Conservation (phyloP, 1,140 invertebrate genomes). For the Panulirus ornatus region DNA sequence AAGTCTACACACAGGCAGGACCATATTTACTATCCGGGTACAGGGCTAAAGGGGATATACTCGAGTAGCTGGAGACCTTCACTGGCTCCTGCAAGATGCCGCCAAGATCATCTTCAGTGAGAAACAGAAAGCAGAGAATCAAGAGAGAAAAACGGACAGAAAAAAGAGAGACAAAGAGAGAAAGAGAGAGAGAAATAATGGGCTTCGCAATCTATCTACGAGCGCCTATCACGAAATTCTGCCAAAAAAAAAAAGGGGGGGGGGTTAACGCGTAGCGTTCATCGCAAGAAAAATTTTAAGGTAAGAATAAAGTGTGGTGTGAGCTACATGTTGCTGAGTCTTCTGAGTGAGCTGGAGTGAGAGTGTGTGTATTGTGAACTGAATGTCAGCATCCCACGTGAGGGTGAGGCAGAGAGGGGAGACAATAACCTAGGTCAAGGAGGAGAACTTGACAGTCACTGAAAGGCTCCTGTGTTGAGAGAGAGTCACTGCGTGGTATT, state of each 20-base stretch:
- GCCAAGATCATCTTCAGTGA: neutral
- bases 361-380: neutral
- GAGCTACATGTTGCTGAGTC: neutral
- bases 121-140: neutral
- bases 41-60: neutral
- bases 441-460: no score
- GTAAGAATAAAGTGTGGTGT: neutral
- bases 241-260: neutral
- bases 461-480: neutral
- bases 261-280: neutral
- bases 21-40: neutral
- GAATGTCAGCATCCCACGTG: no score
- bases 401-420: no score
- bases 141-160: neutral
- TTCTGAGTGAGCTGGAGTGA: neutral
- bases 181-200: neutral
- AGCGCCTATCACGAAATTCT: neutral
- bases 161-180: no score
- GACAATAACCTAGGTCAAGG: no score
- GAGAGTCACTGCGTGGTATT: neutral
- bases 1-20: neutral
- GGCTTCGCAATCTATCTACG: neutral
- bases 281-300: neutral
- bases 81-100: neutral
- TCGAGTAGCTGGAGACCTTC: neutral